phyloP scores from a whole-genome alignment of 2,888 invertebrate species.

The Aporophyla nigra region DNA sequence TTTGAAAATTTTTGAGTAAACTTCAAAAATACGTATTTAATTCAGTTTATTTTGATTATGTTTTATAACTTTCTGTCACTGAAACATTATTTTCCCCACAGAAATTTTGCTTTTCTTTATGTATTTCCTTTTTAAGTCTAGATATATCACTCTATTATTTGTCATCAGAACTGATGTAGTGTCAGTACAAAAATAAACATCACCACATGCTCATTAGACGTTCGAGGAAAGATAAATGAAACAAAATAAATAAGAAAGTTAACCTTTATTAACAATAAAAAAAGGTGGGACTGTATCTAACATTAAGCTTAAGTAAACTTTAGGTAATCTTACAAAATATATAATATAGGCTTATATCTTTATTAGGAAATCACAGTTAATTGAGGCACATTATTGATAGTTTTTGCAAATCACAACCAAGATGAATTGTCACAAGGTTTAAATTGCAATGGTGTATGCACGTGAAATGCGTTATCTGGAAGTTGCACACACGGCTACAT shows the following conservation, averaged over 20 bases:
- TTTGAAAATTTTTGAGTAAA: no score
- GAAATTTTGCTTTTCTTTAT: no score
- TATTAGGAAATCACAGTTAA: conserved; percentile 45
- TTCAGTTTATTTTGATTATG: no score
- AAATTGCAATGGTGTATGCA: neutral
- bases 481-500: neutral
- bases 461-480: neutral
- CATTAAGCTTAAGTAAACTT: conserved; percentile 7
- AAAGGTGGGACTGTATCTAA: neutral
- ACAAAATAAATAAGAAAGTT: conserved; percentile 4
- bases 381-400: conserved; percentile 23
- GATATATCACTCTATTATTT: neutral
- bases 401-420: neutral
- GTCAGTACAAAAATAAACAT: neutral
- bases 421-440: neutral
- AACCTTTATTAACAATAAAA: conserved; percentile 28
- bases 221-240: conserved; percentile 16
- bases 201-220: neutral
- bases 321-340: conserved; percentile 34
- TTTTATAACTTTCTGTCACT: no score
- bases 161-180: neutral
- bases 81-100: no score
- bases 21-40: no score
- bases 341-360: conserved; percentile 7
- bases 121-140: neutral